Base-by-base conservation (phyloP, 1,140 invertebrate species). In the Trigoniulus corallinus region DNA sequence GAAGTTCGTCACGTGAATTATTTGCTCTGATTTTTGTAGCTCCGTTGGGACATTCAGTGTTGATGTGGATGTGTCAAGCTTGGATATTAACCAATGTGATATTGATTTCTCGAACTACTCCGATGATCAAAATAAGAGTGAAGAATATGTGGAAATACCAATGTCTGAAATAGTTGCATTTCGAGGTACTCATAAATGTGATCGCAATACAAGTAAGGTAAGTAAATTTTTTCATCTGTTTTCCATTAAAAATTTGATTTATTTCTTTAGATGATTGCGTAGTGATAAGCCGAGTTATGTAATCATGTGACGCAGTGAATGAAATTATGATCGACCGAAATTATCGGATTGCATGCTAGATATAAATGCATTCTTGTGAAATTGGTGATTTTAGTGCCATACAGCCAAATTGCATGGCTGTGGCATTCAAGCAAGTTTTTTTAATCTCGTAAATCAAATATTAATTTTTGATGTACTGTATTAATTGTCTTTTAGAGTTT, bases 71-170 rank as follows among this genome's bases (percentile, higher is more conserved):
- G 72, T 89, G 58, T 84, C 81, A 41, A 71, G 74, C 45, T 67
- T 89, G 57, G 81, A 88, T 61, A 77, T 91, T 51, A 88, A 91
- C 67, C 87, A 91, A 61, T 91, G 87, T 63, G 83, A 88, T 58
- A 61, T 59, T 7, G 54, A 59, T 40, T 55, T 10, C 25, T 43
- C 13, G 43, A 46, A 45, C 2, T 44, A 18, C 7, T 7, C 7
- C 15, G 23, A 23, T 42, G 15, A 29, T 24, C n/a, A 27, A 18
- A 34, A 15, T 22, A 20, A 22, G 10, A 43, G 50, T 3, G 52
- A 54, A 20, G 34, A 41, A 18, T 1, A 12, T 25, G 12, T 12
- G 4, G 48, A 39, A 7, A 43, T 24, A 50, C 41, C 25, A 48
- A 26, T 58, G 63, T 55, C 69, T 57, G 70, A 77, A 56, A 70